These are phyloP conservation scores for Macrobrachium nipponense DNA, from an alignment of 1,140 invertebrate genomes.

Conservation along the genomic window DNA sequence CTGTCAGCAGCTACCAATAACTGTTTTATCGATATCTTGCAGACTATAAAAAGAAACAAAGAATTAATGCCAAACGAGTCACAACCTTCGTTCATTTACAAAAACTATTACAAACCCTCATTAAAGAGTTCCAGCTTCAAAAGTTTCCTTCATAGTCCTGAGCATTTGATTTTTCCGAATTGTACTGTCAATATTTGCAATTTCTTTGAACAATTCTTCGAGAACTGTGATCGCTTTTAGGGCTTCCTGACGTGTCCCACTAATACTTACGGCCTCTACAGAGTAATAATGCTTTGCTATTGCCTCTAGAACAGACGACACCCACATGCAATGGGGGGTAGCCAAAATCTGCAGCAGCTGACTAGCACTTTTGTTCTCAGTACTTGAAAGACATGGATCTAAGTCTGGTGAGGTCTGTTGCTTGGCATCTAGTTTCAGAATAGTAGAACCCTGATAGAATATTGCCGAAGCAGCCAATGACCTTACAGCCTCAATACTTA, in stretches of 20 bases:
- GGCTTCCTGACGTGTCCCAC: slow-evolving; percentile 40
- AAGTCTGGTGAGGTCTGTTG: neutral
- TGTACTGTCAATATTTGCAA: slow-evolving; percentile 36
- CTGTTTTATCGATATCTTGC: neutral
- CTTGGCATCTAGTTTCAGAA: slow-evolving; percentile 34
- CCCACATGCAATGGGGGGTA: slow-evolving; percentile 43
- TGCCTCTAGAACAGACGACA: slow-evolving; percentile 37
- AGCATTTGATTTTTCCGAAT: slow-evolving; percentile 48
- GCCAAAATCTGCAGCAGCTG: slow-evolving; percentile 43
- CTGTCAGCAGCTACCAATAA: neutral
- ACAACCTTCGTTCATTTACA: slow-evolving; percentile 21
- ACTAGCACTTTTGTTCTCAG: slow-evolving; percentile 16
- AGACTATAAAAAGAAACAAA: neutral
- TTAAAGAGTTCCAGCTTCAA: slow-evolving; percentile 53
- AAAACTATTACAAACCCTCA: neutral
- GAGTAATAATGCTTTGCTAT: slow-evolving; percentile 41
- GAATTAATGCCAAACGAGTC: slow-evolving; percentile 9
- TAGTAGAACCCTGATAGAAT: slow-evolving; percentile 26
- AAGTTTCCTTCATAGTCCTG: slow-evolving; percentile 53
- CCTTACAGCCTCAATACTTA: slow-evolving; percentile 42
- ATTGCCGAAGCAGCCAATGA: slow-evolving; percentile 34
- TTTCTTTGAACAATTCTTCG: slow-evolving; percentile 50
- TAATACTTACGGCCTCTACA: slow-evolving; percentile 27
- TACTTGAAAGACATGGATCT: neutral
- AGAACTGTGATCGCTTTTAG: slow-evolving; percentile 40